Conservation (phyloP, 2,888 invertebrate genomes). For the Trissoscelio sp. region DNA sequence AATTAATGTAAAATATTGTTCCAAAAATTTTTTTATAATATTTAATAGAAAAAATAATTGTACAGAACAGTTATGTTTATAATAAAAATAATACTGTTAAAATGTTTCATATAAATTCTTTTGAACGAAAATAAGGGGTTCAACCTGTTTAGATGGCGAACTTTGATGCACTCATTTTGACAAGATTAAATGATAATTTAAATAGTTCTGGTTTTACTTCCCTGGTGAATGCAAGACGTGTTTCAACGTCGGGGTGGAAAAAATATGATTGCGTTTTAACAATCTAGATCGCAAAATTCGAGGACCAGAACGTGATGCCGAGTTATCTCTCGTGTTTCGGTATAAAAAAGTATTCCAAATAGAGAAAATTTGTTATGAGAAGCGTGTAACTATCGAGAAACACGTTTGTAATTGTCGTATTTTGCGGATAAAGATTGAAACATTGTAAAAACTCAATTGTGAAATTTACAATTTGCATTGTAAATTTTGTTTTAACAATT, state of each 20-base stretch:
- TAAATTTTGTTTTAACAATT: no score
- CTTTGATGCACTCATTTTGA: constrained; percentile 58
- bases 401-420: not conserved
- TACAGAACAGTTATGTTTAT: no score
- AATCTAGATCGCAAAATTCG: constrained; percentile 52
- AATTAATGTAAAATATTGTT: no score
- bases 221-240: constrained; percentile 36
- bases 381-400: constrained; percentile 4
- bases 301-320: constrained; percentile 41
- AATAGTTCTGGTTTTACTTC: constrained; percentile 49
- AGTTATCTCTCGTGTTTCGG: constrained; percentile 35
- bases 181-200: constrained; percentile 55
- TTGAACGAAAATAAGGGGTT: constrained; percentile 50
- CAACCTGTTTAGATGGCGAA: constrained; percentile 60
- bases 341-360: constrained; percentile 25
- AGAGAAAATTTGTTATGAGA: constrained; percentile 1
- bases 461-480: no score
- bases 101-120: constrained; percentile 19
- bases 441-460: not conserved
- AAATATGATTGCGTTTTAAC: constrained; percentile 48
- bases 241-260: constrained; percentile 18
- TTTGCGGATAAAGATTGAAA: not conserved
- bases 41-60: no score
- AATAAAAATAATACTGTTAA: no score
- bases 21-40: no score